Evolutionary conservation across 2,113 vertebrate species (phyloP).

Genomic region (Procapra przewalskii): DNA sequence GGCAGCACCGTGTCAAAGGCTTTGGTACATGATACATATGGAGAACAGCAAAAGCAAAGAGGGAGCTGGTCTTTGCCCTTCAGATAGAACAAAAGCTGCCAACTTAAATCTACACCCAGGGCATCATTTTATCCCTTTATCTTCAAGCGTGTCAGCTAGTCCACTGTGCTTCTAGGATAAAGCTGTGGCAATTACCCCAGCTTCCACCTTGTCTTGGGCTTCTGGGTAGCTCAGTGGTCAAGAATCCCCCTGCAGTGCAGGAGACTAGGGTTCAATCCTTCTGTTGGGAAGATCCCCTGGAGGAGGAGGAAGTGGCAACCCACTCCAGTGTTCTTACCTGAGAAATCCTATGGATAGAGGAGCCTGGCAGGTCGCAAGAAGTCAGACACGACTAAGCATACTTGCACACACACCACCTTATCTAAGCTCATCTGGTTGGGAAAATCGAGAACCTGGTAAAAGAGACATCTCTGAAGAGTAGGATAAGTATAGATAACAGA

Average conservation of each 20-base stretch:
- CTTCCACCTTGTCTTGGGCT: background rate
- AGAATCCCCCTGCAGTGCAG: background rate
- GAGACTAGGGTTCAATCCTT: background rate
- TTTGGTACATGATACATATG: rapidly evolving
- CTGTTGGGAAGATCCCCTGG: background rate
- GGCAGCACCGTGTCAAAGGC: rapidly evolving
- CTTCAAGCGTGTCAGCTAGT: background rate
- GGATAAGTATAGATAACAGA: background rate
- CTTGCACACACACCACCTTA: background rate
- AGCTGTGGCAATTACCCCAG: background rate
- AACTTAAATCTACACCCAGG: too few species aligned
- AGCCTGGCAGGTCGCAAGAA: rapidly evolving
- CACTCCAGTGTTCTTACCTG: background rate
- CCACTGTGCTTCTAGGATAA: background rate
- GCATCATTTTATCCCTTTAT: background rate
- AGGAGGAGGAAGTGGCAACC: background rate
- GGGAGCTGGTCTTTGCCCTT: background rate
- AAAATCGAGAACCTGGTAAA: background rate
- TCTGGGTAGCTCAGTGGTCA: background rate
- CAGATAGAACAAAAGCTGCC: background rate
- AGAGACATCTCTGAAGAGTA: background rate
- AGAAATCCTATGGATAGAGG: background rate
- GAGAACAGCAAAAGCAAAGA: background rate
- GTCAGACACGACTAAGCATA: background rate
- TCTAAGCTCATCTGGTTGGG: background rate